Evolutionary conservation across 2,888 invertebrate species (phyloP), one percentile per base, ranked within the genome.

Genomic region (Parnassius mnemosyne): DNA sequence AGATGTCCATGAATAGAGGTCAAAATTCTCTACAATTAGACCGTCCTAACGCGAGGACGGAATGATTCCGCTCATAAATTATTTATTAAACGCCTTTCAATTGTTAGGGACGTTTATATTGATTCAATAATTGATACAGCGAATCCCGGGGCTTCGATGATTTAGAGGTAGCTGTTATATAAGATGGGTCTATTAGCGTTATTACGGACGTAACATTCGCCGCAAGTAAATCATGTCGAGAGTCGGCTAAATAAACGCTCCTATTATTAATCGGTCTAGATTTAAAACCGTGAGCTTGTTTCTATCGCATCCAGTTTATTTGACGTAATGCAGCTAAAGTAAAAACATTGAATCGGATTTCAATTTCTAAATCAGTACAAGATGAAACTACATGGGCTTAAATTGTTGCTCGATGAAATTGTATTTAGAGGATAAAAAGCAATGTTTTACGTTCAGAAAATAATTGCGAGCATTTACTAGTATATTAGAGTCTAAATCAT

Each of bases 21-120:
- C 50, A 59, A 74, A 73, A 79, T 84, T 81, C 79, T 75, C 77
- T 75, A 74, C 77, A 79, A 83, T 84, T 75, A 79, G 71, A 71
- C 69, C 71, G 64, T 46, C 49, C 7, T n/a, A 16, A n/a, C 16
- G 16, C 11, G 67, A 13, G 9, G 70, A 68, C 69, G 56, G 64
- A 60, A 60, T 72, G 71, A 68, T 67, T 68, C 68, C 60, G 66
- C 68, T 70, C 76, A 79, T 83, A 77, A 81, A 79, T 81, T 76
- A 74, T 75, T 79, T 74, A 77, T 73, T 68, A 74, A 60, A 63
- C 50, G 55, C 62, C 61, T 57, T 63, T 70, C 69, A 72, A 79
- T 77, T 80, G 80, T 76, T 73, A 68, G 71, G 66, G 71, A 71
- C 74, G 67, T 71, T 72, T 72, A 71, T 72, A 72, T 70, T 66